Conservation (phyloP, 2,888 invertebrate species). For the Callyntrura sp. region DNA sequence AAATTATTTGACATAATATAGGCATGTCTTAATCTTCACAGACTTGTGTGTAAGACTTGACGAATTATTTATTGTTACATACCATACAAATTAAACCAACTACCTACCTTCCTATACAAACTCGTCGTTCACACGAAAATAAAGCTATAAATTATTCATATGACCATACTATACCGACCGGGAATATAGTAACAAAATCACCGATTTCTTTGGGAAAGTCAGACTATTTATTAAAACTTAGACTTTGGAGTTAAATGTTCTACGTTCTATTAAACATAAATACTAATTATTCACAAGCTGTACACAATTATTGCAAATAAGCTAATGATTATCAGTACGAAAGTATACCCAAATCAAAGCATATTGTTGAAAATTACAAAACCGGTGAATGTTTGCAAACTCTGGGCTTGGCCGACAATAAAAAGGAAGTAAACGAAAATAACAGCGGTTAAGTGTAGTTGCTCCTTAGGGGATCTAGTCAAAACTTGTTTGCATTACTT, state of each 20-base stretch:
- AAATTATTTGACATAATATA: no score
- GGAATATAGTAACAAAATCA: slow-evolving; percentile 67
- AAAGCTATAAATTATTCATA: slow-evolving; percentile 44
- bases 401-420: no score
- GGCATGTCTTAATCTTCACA: no score
- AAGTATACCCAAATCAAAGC: slow-evolving; percentile 35
- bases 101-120: no score
- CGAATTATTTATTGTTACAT: no score
- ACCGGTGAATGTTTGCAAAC: no score
- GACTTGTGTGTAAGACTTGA: no score
- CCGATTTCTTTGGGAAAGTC: slow-evolving; percentile 71
- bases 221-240: slow-evolving; percentile 61
- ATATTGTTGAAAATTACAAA: no score
- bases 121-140: slow-evolving; percentile 27
- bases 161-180: background rate
- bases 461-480: no score
- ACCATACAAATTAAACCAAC: no score
- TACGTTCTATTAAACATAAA: no score
- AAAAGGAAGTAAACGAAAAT: background rate
- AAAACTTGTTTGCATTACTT: background rate
- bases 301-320: background rate
- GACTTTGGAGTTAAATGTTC: slow-evolving; percentile 22
- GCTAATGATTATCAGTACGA: slow-evolving; percentile 3
- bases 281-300: background rate
- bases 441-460: no score